Evolutionary conservation across 2,888 invertebrate species (phyloP), one percentile per base, ranked within the genome.

Genomic region (Lithodes maja): DNA sequence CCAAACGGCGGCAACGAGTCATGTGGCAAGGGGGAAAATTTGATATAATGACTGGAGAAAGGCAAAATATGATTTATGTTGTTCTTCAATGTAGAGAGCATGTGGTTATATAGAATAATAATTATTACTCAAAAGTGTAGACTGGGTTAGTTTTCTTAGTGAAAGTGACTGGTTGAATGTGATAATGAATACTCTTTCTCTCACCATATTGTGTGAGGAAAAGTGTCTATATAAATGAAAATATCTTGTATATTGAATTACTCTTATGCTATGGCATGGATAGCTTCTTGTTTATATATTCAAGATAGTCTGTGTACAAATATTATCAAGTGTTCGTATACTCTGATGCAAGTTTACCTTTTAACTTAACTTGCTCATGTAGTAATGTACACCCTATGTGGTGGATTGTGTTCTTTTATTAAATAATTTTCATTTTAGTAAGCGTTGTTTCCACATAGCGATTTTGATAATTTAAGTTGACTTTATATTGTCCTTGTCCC

Each of bases 281-380:
- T 61, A 85, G 85, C 17, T 85, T 52, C 53, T 71, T 87, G 69
- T 87, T 50, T 87, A 83, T 87, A 87, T 87, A 87, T 87, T 78
- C 79, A 55, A 83, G 83, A 83, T 53, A 80, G 61, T 85, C 55
- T 83, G 68, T 87, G 87, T 87, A 87, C 87, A 87, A 87, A 87
- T 75, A 83, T 61, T 83, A 81, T 83, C 69, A 68, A 77, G 78
- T 83, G 75, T 83, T 33, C 69, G 87, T 83, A 53, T 83, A 87
- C 87, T 87, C 80, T 83, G 83, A 87, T 87, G 87, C 87, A 87
- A 87, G 83, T 87, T 83, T 87, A 78, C 83, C 87, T 87, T 87
- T 78, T n/a, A n/a, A n/a, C n/a, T n/a, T n/a, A n/a, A n/a, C n/a
- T n/a, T n/a, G n/a, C n/a, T n/a, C n/a, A n/a, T n/a, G n/a, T n/a